These are phyloP conservation scores for Streblospio benedicti DNA, from an alignment of 1,140 invertebrate species.

Conservation along the genomic window DNA sequence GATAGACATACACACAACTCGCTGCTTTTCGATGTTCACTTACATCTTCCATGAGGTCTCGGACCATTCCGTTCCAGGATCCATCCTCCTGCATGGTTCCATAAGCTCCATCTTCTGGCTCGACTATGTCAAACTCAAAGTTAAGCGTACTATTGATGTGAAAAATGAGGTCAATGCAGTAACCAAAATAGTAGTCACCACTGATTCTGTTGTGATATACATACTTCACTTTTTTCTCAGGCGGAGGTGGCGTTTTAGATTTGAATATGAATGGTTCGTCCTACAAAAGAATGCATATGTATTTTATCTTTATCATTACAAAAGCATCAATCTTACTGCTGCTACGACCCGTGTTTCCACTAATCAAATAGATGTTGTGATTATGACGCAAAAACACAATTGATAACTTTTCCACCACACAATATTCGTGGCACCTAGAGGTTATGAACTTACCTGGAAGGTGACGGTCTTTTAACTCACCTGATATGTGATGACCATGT, in stretches of 20 bases:
- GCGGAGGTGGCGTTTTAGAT: constrained; percentile 24
- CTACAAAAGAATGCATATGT: constrained; percentile 49
- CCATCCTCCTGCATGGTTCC: constrained; percentile 73
- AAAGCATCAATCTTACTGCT: neutral
- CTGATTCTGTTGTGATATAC: constrained; percentile 28
- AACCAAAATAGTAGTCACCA: constrained; percentile 54
- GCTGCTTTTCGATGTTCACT: too few species aligned
- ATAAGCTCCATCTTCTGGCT: constrained; percentile 68
- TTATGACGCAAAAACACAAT: neutral
- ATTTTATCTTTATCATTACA: neutral
- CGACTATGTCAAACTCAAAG: constrained; percentile 80
- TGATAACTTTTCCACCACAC: too few species aligned
- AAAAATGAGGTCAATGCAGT: constrained; percentile 85
- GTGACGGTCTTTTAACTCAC: neutral
- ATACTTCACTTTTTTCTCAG: constrained; percentile 51
- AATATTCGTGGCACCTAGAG: too few species aligned
- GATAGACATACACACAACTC: too few species aligned
- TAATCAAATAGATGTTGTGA: neutral
- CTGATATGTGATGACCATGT: neutral
- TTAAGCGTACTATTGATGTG: constrained; percentile 62
- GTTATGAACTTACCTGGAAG: neutral
- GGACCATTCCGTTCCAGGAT: constrained; percentile 82
- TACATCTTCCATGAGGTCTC: constrained; percentile 76
- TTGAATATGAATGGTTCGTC: constrained; percentile 76
- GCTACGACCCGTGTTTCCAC: neutral